phyloP scores from a whole-genome alignment of 2,797 vertebrate species.

The Vireo griseus region DNA sequence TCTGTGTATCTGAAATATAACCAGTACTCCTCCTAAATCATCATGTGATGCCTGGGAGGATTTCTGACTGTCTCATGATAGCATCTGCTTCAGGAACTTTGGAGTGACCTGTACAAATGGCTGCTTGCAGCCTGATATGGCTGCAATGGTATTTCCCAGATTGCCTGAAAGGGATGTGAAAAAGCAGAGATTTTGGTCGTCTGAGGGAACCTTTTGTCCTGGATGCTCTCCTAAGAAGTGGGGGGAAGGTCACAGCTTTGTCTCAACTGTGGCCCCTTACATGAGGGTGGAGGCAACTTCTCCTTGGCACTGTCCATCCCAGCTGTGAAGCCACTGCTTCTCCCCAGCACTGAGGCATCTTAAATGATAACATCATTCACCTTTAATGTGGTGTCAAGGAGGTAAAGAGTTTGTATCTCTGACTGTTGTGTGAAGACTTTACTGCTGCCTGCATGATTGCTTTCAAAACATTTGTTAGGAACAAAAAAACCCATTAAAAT shows the following conservation, averaged over 20 bases:
- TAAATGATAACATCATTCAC: neutral
- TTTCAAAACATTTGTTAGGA: constrained; percentile 16
- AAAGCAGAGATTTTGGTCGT: neutral
- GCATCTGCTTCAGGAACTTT: neutral
- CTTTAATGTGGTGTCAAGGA: neutral
- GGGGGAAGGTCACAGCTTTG: neutral
- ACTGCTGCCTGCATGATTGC: neutral
- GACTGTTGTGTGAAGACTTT: neutral
- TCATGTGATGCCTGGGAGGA: neutral
- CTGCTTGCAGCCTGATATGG: neutral
- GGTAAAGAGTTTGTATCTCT: neutral
- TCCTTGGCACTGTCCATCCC: neutral
- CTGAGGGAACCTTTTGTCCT: neutral
- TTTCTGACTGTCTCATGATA: neutral
- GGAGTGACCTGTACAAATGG: neutral
- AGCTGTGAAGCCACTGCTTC: neutral
- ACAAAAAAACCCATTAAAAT: neutral
- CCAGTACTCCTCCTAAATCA: neutral
- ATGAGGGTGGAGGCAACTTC: neutral
- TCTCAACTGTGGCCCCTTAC: neutral
- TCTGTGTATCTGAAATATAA: neutral
- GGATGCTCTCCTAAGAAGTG: neutral
- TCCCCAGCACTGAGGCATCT: neutral
- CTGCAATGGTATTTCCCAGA: neutral
- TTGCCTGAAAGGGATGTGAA: neutral